Evolutionary conservation across 1,140 invertebrate species (phyloP), one percentile per base, ranked within the genome.

Genomic region (Temnothorax nylanderi): DNA sequence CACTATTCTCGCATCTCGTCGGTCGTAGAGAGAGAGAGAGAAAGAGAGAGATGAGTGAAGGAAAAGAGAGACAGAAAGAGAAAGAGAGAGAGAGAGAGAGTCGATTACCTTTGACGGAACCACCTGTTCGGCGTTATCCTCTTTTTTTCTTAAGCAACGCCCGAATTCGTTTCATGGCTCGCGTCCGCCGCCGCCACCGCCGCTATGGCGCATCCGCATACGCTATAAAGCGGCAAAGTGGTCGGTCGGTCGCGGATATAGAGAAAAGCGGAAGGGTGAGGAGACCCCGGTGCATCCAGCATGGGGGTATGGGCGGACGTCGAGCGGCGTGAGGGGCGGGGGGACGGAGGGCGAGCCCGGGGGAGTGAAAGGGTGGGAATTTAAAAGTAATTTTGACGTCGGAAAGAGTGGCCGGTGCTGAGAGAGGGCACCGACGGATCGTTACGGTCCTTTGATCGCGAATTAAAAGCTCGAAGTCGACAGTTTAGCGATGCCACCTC

Each of bases 381-480:
- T 91, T 91, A 88, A 91, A 91, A 91, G 89, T 90, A 90, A 91
- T 91, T 91, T 91, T 90, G 86, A 91, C 86, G 89, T 90, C 88
- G 88, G 88, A 74, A 90, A 88, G 89, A 90, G 89, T 87, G 87
- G 69, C 69, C 86, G 72, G 81, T 75, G 87, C 87, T 84, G 87
- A 91, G 89, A 87, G 89, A 87, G 89, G 89, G 81, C 84, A 76
- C 86, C 89, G 89, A 90, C 89, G 87, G 88, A 92, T 91, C 91
- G 91, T 91, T 92, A 91, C 88, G 84, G 77, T 90, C 91, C 93
- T 94, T 95, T 95, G 94, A 95, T 95, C 93, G 92, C 92, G 93
- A 94, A 95, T 95, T 94, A 95, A 95, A 94, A 94, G 94, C 92
- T 92, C 90, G 86, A 93, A 94, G 93, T 93, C 92, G 91, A 94